Evolutionary conservation across 2,797 vertebrate species (phyloP).

Genomic region (Alosa sapidissima): DNA sequence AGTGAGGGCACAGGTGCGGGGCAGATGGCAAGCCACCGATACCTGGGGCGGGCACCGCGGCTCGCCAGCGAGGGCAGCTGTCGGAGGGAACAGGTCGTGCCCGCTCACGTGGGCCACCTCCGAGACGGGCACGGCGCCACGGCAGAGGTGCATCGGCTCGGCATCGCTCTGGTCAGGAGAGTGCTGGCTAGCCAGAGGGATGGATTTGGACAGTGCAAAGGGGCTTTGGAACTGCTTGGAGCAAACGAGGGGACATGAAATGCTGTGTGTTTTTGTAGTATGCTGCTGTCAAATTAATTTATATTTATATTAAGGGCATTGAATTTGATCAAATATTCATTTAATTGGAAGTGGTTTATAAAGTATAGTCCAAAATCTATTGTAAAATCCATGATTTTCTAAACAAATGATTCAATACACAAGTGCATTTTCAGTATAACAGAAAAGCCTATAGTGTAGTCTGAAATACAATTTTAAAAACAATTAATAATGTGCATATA

Average conservation of each 20-base stretch:
- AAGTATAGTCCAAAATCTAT: background rate
- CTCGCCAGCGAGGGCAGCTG: conserved; percentile 38
- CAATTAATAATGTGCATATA: background rate
- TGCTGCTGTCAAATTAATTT: background rate
- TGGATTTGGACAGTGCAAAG: background rate
- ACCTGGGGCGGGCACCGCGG: conserved; percentile 37
- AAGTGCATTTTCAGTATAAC: background rate
- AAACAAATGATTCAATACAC: background rate
- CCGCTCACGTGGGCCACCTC: background rate
- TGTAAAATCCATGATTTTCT: background rate
- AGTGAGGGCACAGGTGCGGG: conserved; percentile 89
- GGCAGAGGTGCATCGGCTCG: background rate
- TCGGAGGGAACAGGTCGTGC: conserved; percentile 15
- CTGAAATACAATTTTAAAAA: background rate
- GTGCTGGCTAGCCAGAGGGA: background rate
- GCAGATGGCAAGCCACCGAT: conserved; percentile 75
- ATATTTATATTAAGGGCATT: background rate
- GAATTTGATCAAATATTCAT: background rate
- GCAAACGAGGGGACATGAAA: background rate
- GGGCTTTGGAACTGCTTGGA: background rate
- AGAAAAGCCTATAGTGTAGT: background rate
- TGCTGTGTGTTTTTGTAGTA: background rate
- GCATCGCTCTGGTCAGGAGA: background rate
- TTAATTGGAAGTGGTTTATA: background rate
- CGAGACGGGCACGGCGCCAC: background rate